phyloP scores from a whole-genome alignment of 1,140 invertebrate genomes.

The Hylaeus anthracinus region DNA sequence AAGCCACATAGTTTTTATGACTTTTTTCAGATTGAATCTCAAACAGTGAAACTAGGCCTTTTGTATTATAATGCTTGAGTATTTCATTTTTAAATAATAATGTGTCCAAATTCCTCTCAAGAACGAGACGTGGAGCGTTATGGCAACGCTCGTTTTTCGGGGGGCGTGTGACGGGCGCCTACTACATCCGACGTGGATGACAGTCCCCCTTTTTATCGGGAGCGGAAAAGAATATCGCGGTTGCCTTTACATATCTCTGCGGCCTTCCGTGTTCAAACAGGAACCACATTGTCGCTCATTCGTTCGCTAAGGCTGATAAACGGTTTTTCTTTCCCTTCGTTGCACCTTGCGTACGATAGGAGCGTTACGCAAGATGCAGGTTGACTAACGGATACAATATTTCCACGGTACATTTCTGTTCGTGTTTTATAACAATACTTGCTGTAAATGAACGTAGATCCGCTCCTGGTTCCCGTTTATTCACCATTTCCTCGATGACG shows the following conservation, averaged over 20 bases:
- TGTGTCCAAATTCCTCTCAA: background rate
- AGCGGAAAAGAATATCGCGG: constrained; percentile 29
- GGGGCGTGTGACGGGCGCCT: background rate
- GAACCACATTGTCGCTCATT: constrained; percentile 22
- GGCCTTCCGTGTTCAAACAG: background rate
- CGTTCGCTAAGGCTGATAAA: background rate
- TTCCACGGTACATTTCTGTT: background rate
- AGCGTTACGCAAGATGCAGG: too few species aligned
- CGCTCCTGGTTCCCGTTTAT: background rate
- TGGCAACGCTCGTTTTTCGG: constrained; percentile 8
- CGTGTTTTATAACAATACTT: background rate
- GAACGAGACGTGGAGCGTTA: background rate
- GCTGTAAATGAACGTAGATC: background rate
- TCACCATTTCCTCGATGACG: background rate
- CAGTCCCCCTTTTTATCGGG: constrained; percentile 9
- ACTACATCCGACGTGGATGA: constrained; percentile 27
- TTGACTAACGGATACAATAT: too few species aligned
- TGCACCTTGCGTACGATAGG: too few species aligned
- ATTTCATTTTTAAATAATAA: too few species aligned
- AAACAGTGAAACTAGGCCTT: too few species aligned
- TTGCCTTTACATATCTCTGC: constrained; percentile 7
- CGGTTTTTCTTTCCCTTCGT: too few species aligned
- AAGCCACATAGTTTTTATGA: too few species aligned
- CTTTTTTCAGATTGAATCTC: too few species aligned
- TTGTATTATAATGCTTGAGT: too few species aligned